Evolutionary conservation across 1,140 invertebrate species (phyloP), one percentile per base, ranked within the genome.

Genomic region (Scylla paramamosain): DNA sequence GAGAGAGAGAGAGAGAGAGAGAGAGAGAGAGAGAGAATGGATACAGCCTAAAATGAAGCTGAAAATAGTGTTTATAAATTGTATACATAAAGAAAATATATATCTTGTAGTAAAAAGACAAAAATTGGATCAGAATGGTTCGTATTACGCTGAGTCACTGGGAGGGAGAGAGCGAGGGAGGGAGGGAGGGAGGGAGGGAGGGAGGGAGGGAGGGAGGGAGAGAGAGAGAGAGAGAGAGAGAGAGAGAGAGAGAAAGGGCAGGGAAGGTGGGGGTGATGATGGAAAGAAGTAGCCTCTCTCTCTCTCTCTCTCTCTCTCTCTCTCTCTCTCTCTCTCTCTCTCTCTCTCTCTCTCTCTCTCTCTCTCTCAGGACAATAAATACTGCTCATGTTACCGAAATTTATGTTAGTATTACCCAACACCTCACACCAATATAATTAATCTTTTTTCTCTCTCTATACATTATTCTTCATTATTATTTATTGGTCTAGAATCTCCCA

Each of bases 301-400:
- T 32, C 45, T 46, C 86, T 32, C 86, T 46, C 31, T 45, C 86
- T 88, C 45, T 46, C 86, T 88, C 86, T 46, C 31, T 45, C 86
- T 88, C 45, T 46, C 86, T 88, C 86, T 46, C 31, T 45, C 86
- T 88, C 45, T 46, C 86, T 88, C 86, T 46, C 31, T 45, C 86
- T 88, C 45, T 46, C 86, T 88, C 86, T 46, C 31, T 83, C 77
- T 83, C 77, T n/a, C 20, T 39, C 39, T 39, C 39, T 31, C 84
- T 86, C 32, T 39, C 84, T 86, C 84, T 39, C 28, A 7, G n/a
- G 31, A 88, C 31, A 88, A 39, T 46, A 39, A 39, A 88, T 46
- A 88, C 16, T 7, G 45, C 1, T 46, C 31, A 32, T 0, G 16
- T 46, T 46, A 7, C 16, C 14, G 29, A 46, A 20, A 46, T 88